Evolutionary conservation across 2,888 invertebrate genomes (phyloP).

Genomic region (Schrankia costaestrigalis): DNA sequence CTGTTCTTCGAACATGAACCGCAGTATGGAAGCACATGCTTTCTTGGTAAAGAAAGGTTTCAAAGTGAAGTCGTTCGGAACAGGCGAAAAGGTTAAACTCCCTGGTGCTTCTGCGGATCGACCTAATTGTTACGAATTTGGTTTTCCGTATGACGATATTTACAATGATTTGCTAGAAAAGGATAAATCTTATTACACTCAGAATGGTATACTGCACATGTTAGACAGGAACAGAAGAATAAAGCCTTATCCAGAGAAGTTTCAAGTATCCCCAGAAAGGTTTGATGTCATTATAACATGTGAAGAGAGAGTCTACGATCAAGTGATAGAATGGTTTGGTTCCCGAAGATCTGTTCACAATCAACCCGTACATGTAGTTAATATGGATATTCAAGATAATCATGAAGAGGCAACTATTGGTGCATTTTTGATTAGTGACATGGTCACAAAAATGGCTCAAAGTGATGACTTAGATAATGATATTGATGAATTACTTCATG

Average conservation of each 20-base stretch:
- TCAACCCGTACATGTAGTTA: slow-evolving; percentile 97
- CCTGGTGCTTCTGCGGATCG: slow-evolving; percentile 96
- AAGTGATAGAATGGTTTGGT: slow-evolving; percentile 96
- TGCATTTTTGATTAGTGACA: slow-evolving; percentile 97
- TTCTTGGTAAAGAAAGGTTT: slow-evolving; percentile 98
- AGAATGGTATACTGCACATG: slow-evolving; percentile 99
- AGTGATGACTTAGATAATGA: slow-evolving; percentile 98
- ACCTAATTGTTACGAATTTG: slow-evolving; percentile 99
- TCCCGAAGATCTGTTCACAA: slow-evolving; percentile 88
- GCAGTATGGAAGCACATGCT: slow-evolving; percentile 99
- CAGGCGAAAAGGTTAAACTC: slow-evolving; percentile 97
- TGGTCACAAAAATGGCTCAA: slow-evolving; percentile 93
- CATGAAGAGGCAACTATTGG: slow-evolving; percentile 99
- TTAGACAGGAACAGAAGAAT: slow-evolving; percentile 97
- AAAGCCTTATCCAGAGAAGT: slow-evolving; percentile 95
- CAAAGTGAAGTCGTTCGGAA: slow-evolving; percentile 95
- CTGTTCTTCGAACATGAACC: slow-evolving; percentile 99
- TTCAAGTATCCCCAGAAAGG: slow-evolving; percentile 92
- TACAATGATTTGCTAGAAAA: slow-evolving; percentile 94
- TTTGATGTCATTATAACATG: slow-evolving; percentile 98
- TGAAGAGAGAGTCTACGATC: slow-evolving; percentile 99
- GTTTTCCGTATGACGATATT: slow-evolving; percentile 96
- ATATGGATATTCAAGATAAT: slow-evolving; percentile 99
- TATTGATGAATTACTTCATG: slow-evolving; percentile 96
- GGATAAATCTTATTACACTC: slow-evolving; percentile 96